phyloP scores from a whole-genome alignment of 2,113 vertebrate genomes.

The Stomatorhinus ivindoensis region DNA sequence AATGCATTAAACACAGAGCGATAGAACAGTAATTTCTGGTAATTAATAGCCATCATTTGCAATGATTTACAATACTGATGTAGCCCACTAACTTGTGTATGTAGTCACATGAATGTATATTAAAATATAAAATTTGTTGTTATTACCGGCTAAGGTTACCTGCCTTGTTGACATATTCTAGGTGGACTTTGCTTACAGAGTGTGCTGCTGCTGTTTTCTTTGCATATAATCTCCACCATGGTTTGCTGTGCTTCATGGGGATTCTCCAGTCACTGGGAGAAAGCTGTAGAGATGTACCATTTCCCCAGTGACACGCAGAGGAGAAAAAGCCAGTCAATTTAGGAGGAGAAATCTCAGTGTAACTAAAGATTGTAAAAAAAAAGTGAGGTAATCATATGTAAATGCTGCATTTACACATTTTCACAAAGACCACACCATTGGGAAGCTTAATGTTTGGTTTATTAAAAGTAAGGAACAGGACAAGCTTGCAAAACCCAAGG shows the following conservation, averaged over 20 bases:
- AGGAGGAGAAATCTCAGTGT: background rate
- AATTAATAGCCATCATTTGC: too few relatives aligned
- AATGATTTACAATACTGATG: too few relatives aligned
- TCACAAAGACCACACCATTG: background rate
- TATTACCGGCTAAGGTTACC: too few relatives aligned
- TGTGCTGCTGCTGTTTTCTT: background rate
- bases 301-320: background rate
- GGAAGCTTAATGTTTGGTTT: background rate
- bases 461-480: background rate
- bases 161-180: too few relatives aligned
- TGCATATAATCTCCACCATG: background rate
- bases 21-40: too few relatives aligned
- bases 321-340: background rate
- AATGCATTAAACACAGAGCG: too few relatives aligned
- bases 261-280: background rate
- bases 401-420: background rate
- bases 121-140: too few relatives aligned
- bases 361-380: background rate
- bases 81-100: too few relatives aligned
- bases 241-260: background rate
- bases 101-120: too few relatives aligned
- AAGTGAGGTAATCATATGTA: background rate
- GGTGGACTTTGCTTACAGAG: too few relatives aligned
- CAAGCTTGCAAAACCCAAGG: background rate
- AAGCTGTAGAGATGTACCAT: background rate